phyloP scores from a whole-genome alignment of 2,888 invertebrate genomes.

The Seladonia tumulorum region DNA sequence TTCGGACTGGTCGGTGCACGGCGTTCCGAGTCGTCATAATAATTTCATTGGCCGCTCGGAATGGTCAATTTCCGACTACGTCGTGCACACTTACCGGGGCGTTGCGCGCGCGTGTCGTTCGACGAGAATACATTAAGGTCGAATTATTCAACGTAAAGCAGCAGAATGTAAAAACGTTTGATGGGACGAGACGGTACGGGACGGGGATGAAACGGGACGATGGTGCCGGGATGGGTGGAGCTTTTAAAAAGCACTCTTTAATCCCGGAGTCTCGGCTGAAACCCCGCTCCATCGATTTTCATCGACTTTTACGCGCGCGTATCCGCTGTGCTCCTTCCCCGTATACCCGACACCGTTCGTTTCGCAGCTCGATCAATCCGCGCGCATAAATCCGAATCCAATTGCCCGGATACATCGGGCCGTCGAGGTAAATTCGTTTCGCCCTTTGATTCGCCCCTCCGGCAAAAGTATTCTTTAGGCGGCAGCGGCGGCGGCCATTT shows the following conservation, averaged over 20 bases:
- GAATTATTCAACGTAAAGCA: constrained; percentile 45
- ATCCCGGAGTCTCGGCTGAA: constrained; percentile 50
- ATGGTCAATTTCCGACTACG: constrained; percentile 18
- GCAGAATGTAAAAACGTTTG: constrained; percentile 49
- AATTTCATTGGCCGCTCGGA: constrained; percentile 8
- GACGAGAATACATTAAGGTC: constrained; percentile 41
- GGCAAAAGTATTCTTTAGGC: constrained; percentile 25
- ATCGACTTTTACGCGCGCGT: constrained; percentile 56
- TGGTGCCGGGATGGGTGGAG: constrained; percentile 25
- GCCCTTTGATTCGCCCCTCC: constrained; percentile 36
- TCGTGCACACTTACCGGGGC: neutral
- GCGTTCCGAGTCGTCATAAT: constrained; percentile 27
- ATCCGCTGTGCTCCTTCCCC: constrained; percentile 34
- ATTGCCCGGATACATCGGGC: constrained; percentile 50
- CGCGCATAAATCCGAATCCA: constrained; percentile 45
- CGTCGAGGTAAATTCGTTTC: constrained; percentile 47
- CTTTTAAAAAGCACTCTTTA: constrained; percentile 64
- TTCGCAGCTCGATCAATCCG: constrained; percentile 42
- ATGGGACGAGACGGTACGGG: constrained; percentile 8
- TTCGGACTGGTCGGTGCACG: neutral
- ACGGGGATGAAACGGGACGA: neutral
- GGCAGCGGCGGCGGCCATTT: neutral
- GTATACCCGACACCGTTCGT: constrained; percentile 27
- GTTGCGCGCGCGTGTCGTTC: neutral
- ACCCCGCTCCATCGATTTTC: constrained; percentile 54